Base-by-base conservation (phyloP, 2,113 vertebrate species). In the Chaetura pelagica region DNA sequence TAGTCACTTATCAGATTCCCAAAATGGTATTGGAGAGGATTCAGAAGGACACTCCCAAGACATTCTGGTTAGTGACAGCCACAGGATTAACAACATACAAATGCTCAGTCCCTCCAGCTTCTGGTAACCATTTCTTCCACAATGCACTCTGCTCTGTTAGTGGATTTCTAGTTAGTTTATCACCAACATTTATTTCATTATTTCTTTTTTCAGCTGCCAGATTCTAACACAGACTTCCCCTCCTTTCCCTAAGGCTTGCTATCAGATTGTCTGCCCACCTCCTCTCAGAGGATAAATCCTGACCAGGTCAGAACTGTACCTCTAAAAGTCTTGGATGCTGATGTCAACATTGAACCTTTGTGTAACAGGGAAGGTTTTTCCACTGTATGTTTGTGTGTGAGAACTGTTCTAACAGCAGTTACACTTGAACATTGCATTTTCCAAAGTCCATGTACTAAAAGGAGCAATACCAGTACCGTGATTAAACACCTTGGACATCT, bases 11-110 rank as follows among this genome's bases (percentile, higher is more conserved):
- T 92, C 88, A 93, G 80, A 78, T 86, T 77, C 84, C 80, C 86
- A 84, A 89, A 95, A 75, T 75, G 76, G 57, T 76, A 34, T 75
- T 96, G 96, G 94, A 96, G 76, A 90, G 40, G 90, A 77, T 93
- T 93, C 90, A 95, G 79, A 14, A 59, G 46, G 93, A 88, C 87
- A 94, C 87, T 90, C 92, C 91, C 82, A 92, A 89, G 40, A 75
- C 11, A 49, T 69, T 90, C 59, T 90, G 74, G 54, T 44, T 67
- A 69, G 61, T 15, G 85, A 72, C 40, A 84, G 62, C 76, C 74
- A 55, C 77, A 76, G 58, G 23, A 85, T 77, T 91, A 67, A 34
- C 94, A 86, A 42, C 26, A 16, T 21, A 30, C 27, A 86, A 84
- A 35, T 40, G 9, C 30, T 88, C 12, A 9, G 46, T 64, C 24